phyloP scores from a whole-genome alignment of 37 sponge, comb jelly and placozoan genomes.

The Spongilla lacustris region DNA sequence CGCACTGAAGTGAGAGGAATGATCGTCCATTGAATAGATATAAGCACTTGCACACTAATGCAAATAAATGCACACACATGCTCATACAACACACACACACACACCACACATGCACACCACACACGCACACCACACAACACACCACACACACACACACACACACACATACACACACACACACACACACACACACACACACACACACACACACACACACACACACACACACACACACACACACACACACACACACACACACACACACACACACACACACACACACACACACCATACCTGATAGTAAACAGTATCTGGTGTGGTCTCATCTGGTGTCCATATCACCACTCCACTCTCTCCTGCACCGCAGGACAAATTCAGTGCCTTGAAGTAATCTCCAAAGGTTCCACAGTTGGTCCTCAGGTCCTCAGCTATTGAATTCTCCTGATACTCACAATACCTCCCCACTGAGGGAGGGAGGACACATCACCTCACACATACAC shows the following conservation, averaged over 20 bases:
- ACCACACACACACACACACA: neutral
- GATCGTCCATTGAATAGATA: neutral
- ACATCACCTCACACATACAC: neutral
- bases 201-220: constrained; percentile 4
- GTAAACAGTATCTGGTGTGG: constrained; percentile 63
- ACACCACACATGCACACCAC: neutral
- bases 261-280: neutral
- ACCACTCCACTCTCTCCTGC: constrained; percentile 27
- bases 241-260: constrained; percentile 10
- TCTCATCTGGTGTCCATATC: constrained; percentile 58
- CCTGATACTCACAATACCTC: constrained; percentile 26
- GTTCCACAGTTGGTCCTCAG: constrained; percentile 19
- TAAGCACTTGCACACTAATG: too few species aligned
- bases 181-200: neutral
- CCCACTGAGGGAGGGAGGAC: constrained; percentile 10
- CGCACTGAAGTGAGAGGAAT: constrained; percentile 42
- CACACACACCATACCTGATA: constrained; percentile 56
- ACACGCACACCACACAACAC: neutral
- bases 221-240: constrained; percentile 17
- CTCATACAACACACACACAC: neutral
- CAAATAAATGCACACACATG: too few species aligned
- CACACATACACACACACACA: neutral
- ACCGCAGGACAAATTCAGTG: constrained; percentile 4
- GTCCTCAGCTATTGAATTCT: neutral
- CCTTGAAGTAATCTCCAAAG: constrained; percentile 11